Percentiles rank a stretch among this genome's conserved stretches.
Evolutionary conservation across 2,797 vertebrate genomes (phyloP).

Genomic region (Hydrolagus colliei): DNA sequence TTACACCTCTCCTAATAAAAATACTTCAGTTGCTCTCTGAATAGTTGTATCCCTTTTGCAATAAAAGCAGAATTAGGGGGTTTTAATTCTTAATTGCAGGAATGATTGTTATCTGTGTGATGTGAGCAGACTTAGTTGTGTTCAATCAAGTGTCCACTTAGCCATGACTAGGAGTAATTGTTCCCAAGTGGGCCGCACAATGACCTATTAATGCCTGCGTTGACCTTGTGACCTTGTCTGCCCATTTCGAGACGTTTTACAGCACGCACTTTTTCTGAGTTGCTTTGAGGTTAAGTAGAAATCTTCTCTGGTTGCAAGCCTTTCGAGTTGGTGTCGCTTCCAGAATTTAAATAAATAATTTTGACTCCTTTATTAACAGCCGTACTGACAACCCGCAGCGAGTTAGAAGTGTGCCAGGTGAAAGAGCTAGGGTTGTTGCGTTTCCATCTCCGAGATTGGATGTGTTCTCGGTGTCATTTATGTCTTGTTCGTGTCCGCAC

Average conservation of each 20-base stretch:
- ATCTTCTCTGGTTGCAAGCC: constrained; percentile 41
- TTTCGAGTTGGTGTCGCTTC: not conserved
- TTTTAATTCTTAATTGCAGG: constrained; percentile 99
- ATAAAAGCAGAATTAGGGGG: constrained; percentile 97
- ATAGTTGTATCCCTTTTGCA: constrained; percentile 98
- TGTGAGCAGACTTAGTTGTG: constrained; percentile 94
- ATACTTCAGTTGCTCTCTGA: constrained; percentile 58
- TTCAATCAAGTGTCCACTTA: constrained; percentile 99
- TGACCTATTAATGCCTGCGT: constrained; percentile 97
- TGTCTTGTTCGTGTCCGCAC: not conserved
- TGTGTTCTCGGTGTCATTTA: too few species aligned
- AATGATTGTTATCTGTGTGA: constrained; percentile 98
- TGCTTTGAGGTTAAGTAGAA: constrained; percentile 86
- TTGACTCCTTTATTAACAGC: not conserved
- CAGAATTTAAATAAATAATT: not conserved
- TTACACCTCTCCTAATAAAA: constrained; percentile 52
- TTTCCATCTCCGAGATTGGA: not conserved
- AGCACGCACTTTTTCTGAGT: constrained; percentile 70
- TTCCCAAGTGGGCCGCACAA: constrained; percentile 96
- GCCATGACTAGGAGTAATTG: constrained; percentile 98
- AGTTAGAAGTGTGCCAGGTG: not conserved
- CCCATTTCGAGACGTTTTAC: constrained; percentile 88
- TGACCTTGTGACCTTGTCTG: constrained; percentile 98
- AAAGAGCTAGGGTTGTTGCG: not conserved
- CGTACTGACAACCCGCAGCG: not conserved